phyloP scores from a whole-genome alignment of 2,113 vertebrate species.

The Xiphophorus couchianus region DNA sequence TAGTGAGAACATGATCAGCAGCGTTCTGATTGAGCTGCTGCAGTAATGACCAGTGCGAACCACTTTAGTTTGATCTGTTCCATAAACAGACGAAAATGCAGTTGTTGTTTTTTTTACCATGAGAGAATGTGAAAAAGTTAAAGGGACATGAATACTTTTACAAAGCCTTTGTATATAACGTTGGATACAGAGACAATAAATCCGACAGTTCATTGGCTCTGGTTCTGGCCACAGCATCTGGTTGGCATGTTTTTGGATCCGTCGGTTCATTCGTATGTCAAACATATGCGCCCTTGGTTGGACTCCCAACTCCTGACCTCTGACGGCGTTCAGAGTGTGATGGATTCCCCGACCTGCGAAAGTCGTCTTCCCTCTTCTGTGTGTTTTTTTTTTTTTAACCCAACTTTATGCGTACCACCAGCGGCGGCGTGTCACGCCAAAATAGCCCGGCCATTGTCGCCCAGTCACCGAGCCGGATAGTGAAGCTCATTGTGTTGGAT shows the following conservation, averaged over 20 bases:
- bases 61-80: too few relatives aligned
- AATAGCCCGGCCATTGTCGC: constrained; percentile 79
- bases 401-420: constrained; percentile 65
- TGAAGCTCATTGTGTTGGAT: constrained; percentile 78
- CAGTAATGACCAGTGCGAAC: too few relatives aligned
- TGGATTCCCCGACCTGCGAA: constrained; percentile 14
- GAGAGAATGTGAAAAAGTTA: background rate
- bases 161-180: constrained; percentile 13
- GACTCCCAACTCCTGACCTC: constrained; percentile 7
- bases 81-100: too few relatives aligned
- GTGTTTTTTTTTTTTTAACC: constrained; percentile 22
- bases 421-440: constrained; percentile 72
- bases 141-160: background rate
- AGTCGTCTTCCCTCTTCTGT: constrained; percentile 7
- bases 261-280: constrained; percentile 27
- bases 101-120: background rate
- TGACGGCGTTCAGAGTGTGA: background rate
- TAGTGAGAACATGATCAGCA: too few relatives aligned
- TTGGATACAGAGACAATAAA: constrained; percentile 25
- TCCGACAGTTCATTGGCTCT: constrained; percentile 26
- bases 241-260: constrained; percentile 36
- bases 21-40: too few relatives aligned
- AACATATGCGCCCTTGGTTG: constrained; percentile 33
- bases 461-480: constrained; percentile 64
- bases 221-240: constrained; percentile 33